Conservation (phyloP, 2,888 invertebrate genomes). For the Hirtodrosophila duncani region DNA sequence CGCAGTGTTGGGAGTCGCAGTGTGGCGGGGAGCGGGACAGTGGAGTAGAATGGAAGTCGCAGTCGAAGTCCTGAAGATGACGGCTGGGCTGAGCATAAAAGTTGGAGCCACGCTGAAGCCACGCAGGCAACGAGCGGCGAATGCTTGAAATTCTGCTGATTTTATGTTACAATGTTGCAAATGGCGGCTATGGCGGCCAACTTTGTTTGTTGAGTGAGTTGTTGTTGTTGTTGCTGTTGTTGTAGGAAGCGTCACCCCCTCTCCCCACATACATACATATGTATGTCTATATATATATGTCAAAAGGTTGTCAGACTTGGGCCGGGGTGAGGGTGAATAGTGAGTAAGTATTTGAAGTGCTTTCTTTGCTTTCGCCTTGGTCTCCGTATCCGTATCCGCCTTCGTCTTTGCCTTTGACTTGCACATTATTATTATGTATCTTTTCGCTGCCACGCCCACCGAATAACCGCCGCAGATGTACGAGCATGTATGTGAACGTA, state of each 20-base stretch:
- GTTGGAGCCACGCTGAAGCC: conserved; percentile 14
- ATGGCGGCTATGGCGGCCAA: conserved; percentile 6
- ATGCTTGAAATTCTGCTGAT: conserved; percentile 22
- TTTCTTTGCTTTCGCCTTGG: too few relatives aligned
- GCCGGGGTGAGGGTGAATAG: too few relatives aligned
- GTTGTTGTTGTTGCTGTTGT: too few relatives aligned
- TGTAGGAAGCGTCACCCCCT: too few relatives aligned
- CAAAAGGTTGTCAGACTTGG: neutral
- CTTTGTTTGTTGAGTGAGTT: conserved; percentile 22
- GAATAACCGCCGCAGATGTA: too few relatives aligned
- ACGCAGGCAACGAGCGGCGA: too few relatives aligned
- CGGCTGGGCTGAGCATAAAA: conserved; percentile 16
- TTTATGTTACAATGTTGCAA: conserved; percentile 17
- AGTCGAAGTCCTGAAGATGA: conserved; percentile 6
- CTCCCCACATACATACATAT: too few relatives aligned
- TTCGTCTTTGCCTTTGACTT: conserved; percentile 5
- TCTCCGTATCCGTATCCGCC: too few relatives aligned
- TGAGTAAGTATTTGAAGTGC: conserved; percentile 12
- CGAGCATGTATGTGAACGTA: too few relatives aligned
- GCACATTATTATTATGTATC: conserved; percentile 14
- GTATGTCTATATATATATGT: conserved; percentile 1
- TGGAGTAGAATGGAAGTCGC: conserved; percentile 1
- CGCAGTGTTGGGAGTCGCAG: neutral
- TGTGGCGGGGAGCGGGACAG: neutral
- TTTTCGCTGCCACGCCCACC: too few relatives aligned